Evolutionary conservation across 2,797 vertebrate genomes (phyloP).

Genomic region (Alectoris magna): DNA sequence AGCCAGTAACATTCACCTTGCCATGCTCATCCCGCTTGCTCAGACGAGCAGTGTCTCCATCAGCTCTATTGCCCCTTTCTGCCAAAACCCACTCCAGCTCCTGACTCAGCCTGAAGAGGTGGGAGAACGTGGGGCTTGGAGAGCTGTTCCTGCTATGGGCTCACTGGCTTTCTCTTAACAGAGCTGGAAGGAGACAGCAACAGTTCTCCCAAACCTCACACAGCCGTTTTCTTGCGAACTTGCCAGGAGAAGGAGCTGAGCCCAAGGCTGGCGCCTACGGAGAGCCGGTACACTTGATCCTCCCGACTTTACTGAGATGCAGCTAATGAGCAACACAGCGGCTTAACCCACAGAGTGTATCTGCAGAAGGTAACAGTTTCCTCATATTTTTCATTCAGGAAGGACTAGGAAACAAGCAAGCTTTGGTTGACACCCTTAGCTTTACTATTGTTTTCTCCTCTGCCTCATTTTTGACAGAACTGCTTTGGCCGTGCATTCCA

Average conservation of each 20-base stretch:
- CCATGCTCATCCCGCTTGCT: not conserved
- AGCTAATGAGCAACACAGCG: conserved; percentile 12
- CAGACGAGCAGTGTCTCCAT: not conserved
- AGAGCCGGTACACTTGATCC: conserved; percentile 31
- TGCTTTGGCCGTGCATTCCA: conserved; percentile 57
- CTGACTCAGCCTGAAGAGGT: conserved; percentile 37
- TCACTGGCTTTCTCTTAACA: conserved; percentile 36
- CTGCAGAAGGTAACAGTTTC: conserved; percentile 52
- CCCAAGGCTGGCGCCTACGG: not conserved
- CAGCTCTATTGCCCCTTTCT: conserved; percentile 1
- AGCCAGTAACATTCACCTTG: not conserved
- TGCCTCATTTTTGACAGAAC: conserved; percentile 37
- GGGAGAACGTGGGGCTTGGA: conserved; percentile 18
- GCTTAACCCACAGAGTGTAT: conserved; percentile 49
- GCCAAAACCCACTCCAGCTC: conserved; percentile 8
- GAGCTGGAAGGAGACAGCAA: conserved; percentile 12
- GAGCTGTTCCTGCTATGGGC: not conserved
- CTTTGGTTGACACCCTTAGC: conserved; percentile 58
- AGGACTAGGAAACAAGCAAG: conserved; percentile 63
- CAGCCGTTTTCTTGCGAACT: not conserved
- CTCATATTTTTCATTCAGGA: conserved; percentile 57
- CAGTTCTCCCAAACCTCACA: conserved; percentile 18
- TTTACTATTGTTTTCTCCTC: conserved; percentile 60
- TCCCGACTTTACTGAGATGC: conserved; percentile 7
- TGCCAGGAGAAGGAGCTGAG: not conserved